A percentile compares a stretch with the other conserved stretches of the same genome.
Conservation (phyloP, 1,140 invertebrate genomes). For the Protaetia brevitarsis region DNA sequence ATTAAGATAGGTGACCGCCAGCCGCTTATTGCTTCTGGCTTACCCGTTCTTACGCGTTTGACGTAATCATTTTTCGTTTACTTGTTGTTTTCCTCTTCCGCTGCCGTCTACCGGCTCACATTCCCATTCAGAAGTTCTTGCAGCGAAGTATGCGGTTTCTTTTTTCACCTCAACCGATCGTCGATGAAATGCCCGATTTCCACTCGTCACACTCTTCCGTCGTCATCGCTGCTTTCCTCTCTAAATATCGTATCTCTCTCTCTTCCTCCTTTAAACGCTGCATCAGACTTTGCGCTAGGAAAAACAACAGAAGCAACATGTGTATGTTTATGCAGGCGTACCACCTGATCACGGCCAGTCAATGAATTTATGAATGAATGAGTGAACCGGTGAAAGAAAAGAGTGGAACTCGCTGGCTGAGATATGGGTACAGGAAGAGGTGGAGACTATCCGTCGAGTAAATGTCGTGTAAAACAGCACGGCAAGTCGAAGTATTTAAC, state of each 20-base stretch:
- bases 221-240: background rate
- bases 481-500: no score
- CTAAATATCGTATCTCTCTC: background rate
- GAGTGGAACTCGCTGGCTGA: background rate
- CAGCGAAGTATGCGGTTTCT: no score
- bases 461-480: background rate
- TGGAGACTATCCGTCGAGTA: background rate
- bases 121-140: conserved; percentile 4
- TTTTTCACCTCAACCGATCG: background rate
- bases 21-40: conserved; percentile 14
- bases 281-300: background rate
- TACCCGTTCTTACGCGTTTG: conserved; percentile 10
- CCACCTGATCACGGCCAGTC: conserved; percentile 4
- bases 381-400: background rate
- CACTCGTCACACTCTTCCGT: background rate
- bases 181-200: conserved; percentile 6
- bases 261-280: background rate
- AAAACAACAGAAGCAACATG: conserved; percentile 3
- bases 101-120: background rate
- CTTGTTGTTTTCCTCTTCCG: conserved; percentile 16
- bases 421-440: background rate
- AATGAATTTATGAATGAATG: conserved; percentile 17
- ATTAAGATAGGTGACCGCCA: conserved; percentile 11
- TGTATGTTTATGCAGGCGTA: background rate
- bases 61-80: conserved; percentile 15